Percentiles rank a stretch among this genome's conserved stretches.
These are phyloP conservation scores for Adelosebastes latens DNA, from an alignment of 2,797 vertebrate species.

Conservation along the genomic window DNA sequence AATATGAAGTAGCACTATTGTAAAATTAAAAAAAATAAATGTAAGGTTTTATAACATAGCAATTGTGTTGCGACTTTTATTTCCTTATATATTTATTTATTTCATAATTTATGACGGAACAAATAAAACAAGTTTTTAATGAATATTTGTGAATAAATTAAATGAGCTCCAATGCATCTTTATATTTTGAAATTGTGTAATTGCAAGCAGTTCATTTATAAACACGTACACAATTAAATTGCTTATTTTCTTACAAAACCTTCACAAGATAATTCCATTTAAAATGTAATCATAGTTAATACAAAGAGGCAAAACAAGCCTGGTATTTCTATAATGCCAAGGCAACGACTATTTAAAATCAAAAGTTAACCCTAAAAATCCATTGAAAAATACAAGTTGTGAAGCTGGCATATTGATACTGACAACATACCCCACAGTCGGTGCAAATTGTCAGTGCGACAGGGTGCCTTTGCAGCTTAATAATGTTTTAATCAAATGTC, in stretches of 20 bases:
- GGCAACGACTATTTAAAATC: background rate
- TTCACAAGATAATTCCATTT: background rate
- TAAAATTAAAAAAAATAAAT: background rate
- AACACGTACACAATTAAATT: background rate
- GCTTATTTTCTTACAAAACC: background rate
- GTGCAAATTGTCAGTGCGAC: background rate
- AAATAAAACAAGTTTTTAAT: no score
- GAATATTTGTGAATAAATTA: background rate
- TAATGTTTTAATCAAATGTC: constrained; percentile 42
- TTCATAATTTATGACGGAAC: background rate
- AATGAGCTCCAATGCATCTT: background rate
- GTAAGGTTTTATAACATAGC: background rate
- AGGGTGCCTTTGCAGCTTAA: constrained; percentile 14
- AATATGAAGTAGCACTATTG: background rate
- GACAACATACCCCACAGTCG: background rate
- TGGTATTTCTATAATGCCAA: background rate
- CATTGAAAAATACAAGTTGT: background rate
- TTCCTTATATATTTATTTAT: background rate
- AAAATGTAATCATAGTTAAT: background rate
- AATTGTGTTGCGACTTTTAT: background rate
- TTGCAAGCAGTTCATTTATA: background rate
- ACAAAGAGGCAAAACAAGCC: background rate
- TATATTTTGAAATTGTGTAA: background rate
- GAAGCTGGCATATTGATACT: background rate
- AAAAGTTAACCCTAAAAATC: background rate